Conservation (phyloP, 1,140 invertebrate species). For the Listronotus bonariensis region DNA sequence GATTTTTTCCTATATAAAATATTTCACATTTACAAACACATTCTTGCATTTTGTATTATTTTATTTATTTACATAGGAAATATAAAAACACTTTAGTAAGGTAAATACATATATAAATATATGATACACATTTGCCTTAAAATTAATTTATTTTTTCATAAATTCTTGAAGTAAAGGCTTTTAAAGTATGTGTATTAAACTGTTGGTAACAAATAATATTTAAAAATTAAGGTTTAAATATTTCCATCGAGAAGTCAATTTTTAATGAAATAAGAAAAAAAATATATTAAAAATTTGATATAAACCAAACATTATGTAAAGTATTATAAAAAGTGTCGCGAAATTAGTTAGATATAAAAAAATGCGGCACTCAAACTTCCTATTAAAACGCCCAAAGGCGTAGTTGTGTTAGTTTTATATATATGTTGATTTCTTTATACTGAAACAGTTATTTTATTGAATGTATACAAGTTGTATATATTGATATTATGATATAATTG, state of each 20-base stretch:
- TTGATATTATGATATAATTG: conserved; percentile 51
- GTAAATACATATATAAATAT: no score
- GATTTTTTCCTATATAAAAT: no score
- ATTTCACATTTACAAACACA: no score
- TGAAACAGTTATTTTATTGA: conserved; percentile 57
- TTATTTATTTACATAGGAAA: no score
- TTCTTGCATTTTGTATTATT: no score
- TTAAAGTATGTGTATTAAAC: no score
- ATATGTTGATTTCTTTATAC: conserved; percentile 40
- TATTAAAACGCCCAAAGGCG: conserved; percentile 31
- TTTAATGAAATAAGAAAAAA: conserved; percentile 2
- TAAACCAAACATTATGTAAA: conserved; percentile 12
- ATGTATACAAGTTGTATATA: conserved; percentile 57
- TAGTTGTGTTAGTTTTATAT: conserved; percentile 49
- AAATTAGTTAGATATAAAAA: conserved; percentile 23
- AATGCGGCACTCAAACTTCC: conserved; percentile 34
- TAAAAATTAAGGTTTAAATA: not conserved
- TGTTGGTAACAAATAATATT: no score
- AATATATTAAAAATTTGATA: not conserved
- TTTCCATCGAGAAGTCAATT: conserved; percentile 25
- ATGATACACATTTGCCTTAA: no score
- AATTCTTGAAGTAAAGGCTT: no score
- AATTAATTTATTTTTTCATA: no score
- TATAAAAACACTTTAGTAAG: no score
- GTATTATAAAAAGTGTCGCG: conserved; percentile 21